phyloP scores from a whole-genome alignment of 1,140 invertebrate species.

The Leptinotarsa lineolata region DNA sequence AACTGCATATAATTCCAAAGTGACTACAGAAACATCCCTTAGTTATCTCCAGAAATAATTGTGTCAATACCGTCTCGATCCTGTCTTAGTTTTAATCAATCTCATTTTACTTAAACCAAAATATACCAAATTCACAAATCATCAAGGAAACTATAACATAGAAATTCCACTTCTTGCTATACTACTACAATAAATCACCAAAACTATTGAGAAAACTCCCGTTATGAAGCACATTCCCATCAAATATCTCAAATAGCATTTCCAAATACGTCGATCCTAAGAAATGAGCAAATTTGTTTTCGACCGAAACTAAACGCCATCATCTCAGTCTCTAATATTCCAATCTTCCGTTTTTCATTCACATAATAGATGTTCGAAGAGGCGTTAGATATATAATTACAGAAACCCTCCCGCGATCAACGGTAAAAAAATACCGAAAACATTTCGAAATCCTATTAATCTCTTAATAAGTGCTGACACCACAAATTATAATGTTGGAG shows the following conservation, averaged over 20 bases:
- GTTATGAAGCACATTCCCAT: not conserved
- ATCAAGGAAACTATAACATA: too few relatives aligned
- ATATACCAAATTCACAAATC: too few relatives aligned
- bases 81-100: too few relatives aligned
- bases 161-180: too few relatives aligned
- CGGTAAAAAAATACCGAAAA: not conserved
- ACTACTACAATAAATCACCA: too few relatives aligned
- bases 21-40: too few relatives aligned
- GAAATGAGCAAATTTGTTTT: not conserved
- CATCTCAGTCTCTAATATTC: not conserved
- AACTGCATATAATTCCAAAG: too few relatives aligned
- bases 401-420: not conserved
- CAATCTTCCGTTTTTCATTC: constrained; percentile 8
- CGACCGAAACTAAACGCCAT: not conserved
- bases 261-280: not conserved
- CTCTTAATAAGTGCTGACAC: constrained; percentile 9
- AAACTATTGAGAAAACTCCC: not conserved
- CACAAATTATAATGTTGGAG: not conserved
- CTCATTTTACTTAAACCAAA: too few relatives aligned
- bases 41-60: too few relatives aligned
- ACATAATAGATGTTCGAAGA: not conserved
- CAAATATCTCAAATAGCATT: not conserved
- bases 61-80: too few relatives aligned
- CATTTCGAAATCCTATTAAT: constrained; percentile 3
- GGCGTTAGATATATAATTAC: not conserved